Percentiles rank a stretch among this genome's conserved stretches.
These are phyloP conservation scores for Tetranychus urticae DNA, from an alignment of 1,140 invertebrate genomes.

Conservation along the genomic window DNA sequence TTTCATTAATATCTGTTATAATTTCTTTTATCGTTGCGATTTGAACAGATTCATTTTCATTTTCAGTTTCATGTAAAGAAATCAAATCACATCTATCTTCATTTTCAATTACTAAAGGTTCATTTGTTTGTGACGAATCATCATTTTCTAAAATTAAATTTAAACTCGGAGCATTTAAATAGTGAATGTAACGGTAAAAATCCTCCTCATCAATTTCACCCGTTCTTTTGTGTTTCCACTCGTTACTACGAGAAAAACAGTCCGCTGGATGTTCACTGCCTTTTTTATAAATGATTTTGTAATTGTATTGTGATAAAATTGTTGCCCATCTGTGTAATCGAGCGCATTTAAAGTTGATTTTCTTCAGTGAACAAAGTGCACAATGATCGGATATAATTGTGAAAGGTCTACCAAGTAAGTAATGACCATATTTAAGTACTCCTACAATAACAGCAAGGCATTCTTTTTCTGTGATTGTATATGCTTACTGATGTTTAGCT, in stretches of 20 bases:
- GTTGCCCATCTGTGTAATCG: background rate
- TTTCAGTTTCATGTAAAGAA: no score
- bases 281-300: background rate
- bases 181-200: no score
- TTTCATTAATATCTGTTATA: no score
- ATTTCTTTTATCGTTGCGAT: no score
- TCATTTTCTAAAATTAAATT: no score
- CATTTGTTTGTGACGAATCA: no score
- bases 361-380: background rate
- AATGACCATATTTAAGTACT: background rate
- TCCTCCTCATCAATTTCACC: background rate
- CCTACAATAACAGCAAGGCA: background rate
- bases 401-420: background rate
- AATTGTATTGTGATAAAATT: background rate
- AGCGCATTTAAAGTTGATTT: background rate
- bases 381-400: background rate
- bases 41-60: no score
- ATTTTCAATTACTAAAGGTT: no score
- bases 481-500: no score
- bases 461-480: no score
- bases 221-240: background rate
- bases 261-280: background rate
- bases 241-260: background rate
- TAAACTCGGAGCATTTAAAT: background rate
- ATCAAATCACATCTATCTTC: no score